Base-by-base conservation (phyloP, 2,113 vertebrate species). In the Lamprologus callipterus region DNA sequence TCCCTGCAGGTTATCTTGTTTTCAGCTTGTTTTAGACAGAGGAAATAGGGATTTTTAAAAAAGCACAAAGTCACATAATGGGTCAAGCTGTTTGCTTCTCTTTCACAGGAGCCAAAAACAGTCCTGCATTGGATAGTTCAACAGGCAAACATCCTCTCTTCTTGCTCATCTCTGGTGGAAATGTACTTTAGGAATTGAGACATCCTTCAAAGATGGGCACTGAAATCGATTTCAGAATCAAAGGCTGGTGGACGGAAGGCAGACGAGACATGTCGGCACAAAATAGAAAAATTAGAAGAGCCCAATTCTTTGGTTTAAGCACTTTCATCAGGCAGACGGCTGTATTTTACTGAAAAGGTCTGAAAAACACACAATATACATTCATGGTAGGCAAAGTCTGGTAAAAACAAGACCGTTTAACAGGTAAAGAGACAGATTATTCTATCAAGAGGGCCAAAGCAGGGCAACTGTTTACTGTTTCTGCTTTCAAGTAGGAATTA, bases 201-300 rank as follows among this genome's bases (percentile, higher is more conserved):
- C 42, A 49, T 49, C 42, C 16, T 75, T 78, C 70, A 78, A 78
- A 9, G 70, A 78, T 47, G 42, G 10, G 4, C 3, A 31, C 70
- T 31, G 42, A 75, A 47, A 49, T 49, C 2, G 0, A 49, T 78
- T 78, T 78, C 73, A 8, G 10, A 78, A 49, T 78, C 73, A 49
- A 49, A 78, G 42, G 45, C 45, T 78, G 70, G 70, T 28, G 26
- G 16, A 49, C 0, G 2, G 45, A 49, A 45, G 16, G 0, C 45
- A 78, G 73, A n/a, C 2, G 0, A 78, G 73, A 49, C 45, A 49
- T 28, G 16, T 28, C 4, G 4, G 23, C 45, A 31, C 73, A 49
- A 49, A 78, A 78, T n/a, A n/a, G 26, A 78, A 3, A 51, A 78
- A 31, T 78, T n/a, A n/a, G 68, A 75, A 47, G 73, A 78, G 73